Evolutionary conservation across 2,113 vertebrate species (phyloP).

Genomic region (Notiomystis cincta): DNA sequence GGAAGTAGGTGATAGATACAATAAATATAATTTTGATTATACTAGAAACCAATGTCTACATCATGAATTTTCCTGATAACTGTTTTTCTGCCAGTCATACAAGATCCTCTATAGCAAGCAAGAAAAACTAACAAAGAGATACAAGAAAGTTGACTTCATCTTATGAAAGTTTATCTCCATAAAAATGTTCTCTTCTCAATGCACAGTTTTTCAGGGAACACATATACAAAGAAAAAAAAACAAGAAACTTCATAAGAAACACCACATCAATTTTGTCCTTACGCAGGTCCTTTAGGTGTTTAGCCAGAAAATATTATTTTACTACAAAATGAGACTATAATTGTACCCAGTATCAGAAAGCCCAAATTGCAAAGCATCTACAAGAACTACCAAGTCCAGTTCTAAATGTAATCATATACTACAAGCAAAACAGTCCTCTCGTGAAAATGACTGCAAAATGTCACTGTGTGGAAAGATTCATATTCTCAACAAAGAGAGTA

Average conservation of each 20-base stretch:
- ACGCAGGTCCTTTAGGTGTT: background rate
- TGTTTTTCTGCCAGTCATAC: background rate
- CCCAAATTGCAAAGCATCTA: background rate
- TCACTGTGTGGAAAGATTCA: background rate
- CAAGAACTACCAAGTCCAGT: background rate
- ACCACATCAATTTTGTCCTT: rapidly evolving
- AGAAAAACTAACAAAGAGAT: background rate
- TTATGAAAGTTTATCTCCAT: background rate
- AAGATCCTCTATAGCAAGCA: background rate
- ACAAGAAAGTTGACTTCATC: background rate
- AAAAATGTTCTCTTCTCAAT: background rate
- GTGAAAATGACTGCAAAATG: background rate
- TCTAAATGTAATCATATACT: background rate
- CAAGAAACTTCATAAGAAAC: background rate
- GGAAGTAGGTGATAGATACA: background rate
- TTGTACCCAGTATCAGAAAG: background rate
- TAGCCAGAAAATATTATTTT: background rate
- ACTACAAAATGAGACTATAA: background rate
- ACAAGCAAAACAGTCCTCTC: background rate
- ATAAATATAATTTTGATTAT: background rate
- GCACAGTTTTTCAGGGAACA: background rate
- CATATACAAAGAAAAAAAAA: rapidly evolving
- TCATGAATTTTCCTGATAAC: background rate
- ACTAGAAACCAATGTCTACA: background rate
- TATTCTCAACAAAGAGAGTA: background rate